Percentiles rank a stretch among this genome's conserved stretches.
Evolutionary conservation across 1,140 invertebrate species (phyloP).

Genomic region (Oscheius sp.): DNA sequence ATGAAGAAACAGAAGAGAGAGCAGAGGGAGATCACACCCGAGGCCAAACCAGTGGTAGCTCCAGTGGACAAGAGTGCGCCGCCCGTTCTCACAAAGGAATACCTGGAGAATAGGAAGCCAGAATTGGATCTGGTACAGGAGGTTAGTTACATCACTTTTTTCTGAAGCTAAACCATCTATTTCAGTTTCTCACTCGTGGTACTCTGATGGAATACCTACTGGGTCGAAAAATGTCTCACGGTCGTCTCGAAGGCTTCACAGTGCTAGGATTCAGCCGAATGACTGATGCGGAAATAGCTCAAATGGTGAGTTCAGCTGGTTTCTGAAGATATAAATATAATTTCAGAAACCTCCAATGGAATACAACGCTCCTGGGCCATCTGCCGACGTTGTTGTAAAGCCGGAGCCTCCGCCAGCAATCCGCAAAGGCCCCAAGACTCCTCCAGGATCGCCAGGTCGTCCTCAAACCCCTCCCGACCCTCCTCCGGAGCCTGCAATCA

Average conservation of each 20-base stretch:
- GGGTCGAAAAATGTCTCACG: slow-evolving; percentile 6
- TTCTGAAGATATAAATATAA: no score
- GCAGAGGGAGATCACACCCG: not conserved
- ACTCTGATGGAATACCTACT: slow-evolving; percentile 2
- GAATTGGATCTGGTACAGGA: not conserved
- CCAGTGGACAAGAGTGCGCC: no score
- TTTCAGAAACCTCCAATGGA: no score
- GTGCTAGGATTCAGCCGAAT: not conserved
- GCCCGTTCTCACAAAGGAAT: not conserved
- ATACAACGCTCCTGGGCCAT: no score
- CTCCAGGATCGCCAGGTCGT: slow-evolving; percentile 6
- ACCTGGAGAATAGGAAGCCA: not conserved
- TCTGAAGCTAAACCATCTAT: not conserved
- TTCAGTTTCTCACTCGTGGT: slow-evolving; percentile 1
- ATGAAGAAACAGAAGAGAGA: not conserved
- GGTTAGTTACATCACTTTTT: not conserved
- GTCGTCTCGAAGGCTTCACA: not conserved
- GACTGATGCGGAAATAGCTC: not conserved
- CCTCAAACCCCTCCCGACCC: not conserved
- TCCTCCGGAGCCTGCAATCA: not conserved
- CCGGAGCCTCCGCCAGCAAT: no score
- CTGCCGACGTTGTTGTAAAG: no score
- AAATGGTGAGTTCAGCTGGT: no score
- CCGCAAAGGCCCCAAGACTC: not conserved
- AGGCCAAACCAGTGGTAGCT: no score